Evolutionary conservation across 1,140 invertebrate species (phyloP), one percentile per base, ranked within the genome.

Genomic region (Wiebesia pumilae): DNA sequence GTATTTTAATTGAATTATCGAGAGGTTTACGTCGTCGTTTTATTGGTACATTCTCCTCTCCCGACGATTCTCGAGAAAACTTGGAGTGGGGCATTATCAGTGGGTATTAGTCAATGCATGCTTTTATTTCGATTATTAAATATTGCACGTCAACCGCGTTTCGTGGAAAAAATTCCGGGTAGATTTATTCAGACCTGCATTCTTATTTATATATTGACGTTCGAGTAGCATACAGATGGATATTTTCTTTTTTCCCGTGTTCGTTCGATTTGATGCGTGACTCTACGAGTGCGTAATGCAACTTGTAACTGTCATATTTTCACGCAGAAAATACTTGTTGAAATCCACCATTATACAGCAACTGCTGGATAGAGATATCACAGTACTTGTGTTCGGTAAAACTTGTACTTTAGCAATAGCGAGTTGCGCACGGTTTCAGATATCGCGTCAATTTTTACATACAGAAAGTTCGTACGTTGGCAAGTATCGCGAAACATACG

Each of bases 91-190:
- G 43, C 27, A 43, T 47, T 77, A 51, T 51, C 77, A 19, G 40
- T 35, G 77, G 16, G 33, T 54, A 35, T 43, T 77, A 24, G 40
- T n/a, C 43, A 30, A n/a, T 27, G 14, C 58, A 54, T 12, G 43
- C 35, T 54, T 77, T n/a, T n/a, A 43, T 24, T 79, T 79, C 33
- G 77, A 47, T 79, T 79, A 79, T 79, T 54, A 30, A 79, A 54
- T 79, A 33, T 54, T 79, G 24, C 43, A 7, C 21, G 77, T 79
- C 77, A 79, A 54, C 77, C 43, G 19, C 19, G 47, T 79, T 47
- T 33, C 47, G 51, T 14, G 43, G 43, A 43, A 43, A 43, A 19
- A n/a, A 6, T 21, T 27, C 38, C n/a, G 2, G 47, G 24, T 35
- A 12, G 77, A 54, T 51, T 78, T 51, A 35, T 33, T 54, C 58